Evolutionary conservation across 2,797 vertebrate genomes (phyloP).

Genomic region (Darevskia nairensis): DNA sequence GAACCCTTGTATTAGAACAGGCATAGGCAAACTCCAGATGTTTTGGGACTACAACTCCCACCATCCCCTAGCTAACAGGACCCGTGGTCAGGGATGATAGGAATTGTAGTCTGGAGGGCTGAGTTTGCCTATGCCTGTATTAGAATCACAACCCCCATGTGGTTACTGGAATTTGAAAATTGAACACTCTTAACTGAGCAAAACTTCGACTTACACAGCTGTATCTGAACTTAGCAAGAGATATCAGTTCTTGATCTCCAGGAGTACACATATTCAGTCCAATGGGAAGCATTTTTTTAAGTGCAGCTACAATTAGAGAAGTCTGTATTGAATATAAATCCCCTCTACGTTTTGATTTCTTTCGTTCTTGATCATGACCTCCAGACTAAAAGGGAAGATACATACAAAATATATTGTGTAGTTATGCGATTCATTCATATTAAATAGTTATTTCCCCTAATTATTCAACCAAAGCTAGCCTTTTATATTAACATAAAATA

Average conservation of each 20-base stretch:
- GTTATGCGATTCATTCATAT: constrained; percentile 7
- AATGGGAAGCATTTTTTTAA: constrained; percentile 99
- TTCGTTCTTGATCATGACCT: constrained; percentile 97
- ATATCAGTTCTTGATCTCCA: constrained; percentile 97
- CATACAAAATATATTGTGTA: constrained; percentile 46
- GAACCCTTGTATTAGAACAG: too few species aligned
- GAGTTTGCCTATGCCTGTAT: too few species aligned
- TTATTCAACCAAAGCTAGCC: not conserved
- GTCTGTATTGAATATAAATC: constrained; percentile 98
- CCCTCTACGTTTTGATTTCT: constrained; percentile 93
- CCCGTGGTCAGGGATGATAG: too few species aligned
- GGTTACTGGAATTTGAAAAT: not conserved
- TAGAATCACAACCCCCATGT: too few species aligned
- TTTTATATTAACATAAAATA: not conserved
- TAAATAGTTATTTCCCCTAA: not conserved
- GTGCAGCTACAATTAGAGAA: constrained; percentile 94
- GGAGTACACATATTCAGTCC: constrained; percentile 99
- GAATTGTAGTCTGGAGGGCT: too few species aligned
- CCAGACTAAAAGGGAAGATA: constrained; percentile 84
- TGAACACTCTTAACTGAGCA: not conserved
- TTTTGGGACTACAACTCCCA: too few species aligned
- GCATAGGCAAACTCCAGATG: too few species aligned
- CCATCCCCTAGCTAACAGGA: too few species aligned
- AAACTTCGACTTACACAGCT: constrained; percentile 83
- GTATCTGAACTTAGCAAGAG: constrained; percentile 93